These are phyloP conservation scores for Cydia strobilella DNA, from an alignment of 1,140 invertebrate genomes.

Conservation along the genomic window DNA sequence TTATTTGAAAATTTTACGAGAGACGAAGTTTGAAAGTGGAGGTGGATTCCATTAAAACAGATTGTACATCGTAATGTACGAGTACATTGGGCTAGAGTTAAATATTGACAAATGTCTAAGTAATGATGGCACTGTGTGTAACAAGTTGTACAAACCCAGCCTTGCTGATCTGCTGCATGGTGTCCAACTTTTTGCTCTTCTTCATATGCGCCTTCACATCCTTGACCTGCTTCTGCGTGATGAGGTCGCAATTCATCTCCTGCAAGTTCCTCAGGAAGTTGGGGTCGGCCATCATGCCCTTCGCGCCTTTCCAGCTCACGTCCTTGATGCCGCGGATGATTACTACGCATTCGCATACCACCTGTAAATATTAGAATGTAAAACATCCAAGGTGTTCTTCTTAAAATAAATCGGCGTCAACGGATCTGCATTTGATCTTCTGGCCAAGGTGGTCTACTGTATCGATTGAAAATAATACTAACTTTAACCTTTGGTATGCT, in stretches of 20 bases:
- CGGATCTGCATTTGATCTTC: no score
- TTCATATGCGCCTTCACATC: conserved; percentile 87
- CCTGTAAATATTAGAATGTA: conserved; percentile 47
- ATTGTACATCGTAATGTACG: no score
- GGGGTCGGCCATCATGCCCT: conserved; percentile 94
- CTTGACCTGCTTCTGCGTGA: conserved; percentile 87
- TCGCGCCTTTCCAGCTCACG: conserved; percentile 93
- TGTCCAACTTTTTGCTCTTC: conserved; percentile 84
- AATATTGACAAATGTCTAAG: no score
- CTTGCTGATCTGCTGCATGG: conserved; percentile 88
- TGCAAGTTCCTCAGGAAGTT: conserved; percentile 89
- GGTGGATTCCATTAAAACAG: no score
- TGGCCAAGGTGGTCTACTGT: no score
- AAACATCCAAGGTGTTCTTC: background rate
- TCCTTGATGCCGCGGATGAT: conserved; percentile 91
- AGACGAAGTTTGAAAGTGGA: no score
- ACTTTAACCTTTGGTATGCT: no score
- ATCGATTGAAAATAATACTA: no score
- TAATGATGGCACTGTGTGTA: no score
- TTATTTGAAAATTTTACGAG: no score
- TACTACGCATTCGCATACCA: conserved; percentile 92
- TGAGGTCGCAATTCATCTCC: conserved; percentile 91
- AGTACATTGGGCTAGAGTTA: no score
- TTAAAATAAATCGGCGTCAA: no score
- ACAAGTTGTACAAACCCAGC: conserved; percentile 82